These are phyloP conservation scores for Erinaceus europaeus DNA, from an alignment of 2,113 vertebrate species.

Conservation along the genomic window DNA sequence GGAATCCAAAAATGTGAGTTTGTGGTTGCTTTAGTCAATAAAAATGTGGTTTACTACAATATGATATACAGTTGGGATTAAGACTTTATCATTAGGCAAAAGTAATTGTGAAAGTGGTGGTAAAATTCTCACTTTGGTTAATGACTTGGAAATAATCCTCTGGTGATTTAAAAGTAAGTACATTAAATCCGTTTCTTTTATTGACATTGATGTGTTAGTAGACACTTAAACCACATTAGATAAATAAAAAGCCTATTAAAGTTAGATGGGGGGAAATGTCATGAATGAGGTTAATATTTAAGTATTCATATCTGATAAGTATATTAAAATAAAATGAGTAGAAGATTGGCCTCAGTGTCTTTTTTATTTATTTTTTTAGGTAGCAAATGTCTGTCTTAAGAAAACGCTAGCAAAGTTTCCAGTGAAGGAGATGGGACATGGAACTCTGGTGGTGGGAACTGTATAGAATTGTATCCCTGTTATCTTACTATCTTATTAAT, in stretches of 20 bases:
- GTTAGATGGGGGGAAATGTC: not conserved
- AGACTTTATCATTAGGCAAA: slow-evolving; percentile 53
- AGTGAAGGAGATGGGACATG: too few relatives aligned
- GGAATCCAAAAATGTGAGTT: slow-evolving; percentile 23
- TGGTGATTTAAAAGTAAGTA: slow-evolving; percentile 19
- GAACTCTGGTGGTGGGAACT: too few relatives aligned
- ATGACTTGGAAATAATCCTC: slow-evolving; percentile 45
- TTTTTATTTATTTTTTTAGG: slow-evolving; percentile 28
- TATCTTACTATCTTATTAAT: too few relatives aligned
- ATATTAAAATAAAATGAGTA: not conserved
- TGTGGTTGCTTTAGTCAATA: slow-evolving; percentile 48
- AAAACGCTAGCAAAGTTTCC: too few relatives aligned
- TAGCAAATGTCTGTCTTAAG: slow-evolving; percentile 29
- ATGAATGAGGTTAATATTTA: slow-evolving; percentile 34
- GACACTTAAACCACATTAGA: slow-evolving; percentile 55
- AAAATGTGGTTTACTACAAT: slow-evolving; percentile 50
- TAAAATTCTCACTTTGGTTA: slow-evolving; percentile 59
- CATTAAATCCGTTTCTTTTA: slow-evolving; percentile 58
- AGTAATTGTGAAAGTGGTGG: slow-evolving; percentile 54
- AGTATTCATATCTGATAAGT: not conserved
- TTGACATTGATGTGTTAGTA: slow-evolving; percentile 58
- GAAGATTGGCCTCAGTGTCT: not conserved
- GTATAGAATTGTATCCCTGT: too few relatives aligned
- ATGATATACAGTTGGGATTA: slow-evolving; percentile 1
- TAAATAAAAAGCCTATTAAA: slow-evolving; percentile 46